Evolutionary conservation across 2,113 vertebrate genomes (phyloP).

Genomic region (Xiphias gladius): DNA sequence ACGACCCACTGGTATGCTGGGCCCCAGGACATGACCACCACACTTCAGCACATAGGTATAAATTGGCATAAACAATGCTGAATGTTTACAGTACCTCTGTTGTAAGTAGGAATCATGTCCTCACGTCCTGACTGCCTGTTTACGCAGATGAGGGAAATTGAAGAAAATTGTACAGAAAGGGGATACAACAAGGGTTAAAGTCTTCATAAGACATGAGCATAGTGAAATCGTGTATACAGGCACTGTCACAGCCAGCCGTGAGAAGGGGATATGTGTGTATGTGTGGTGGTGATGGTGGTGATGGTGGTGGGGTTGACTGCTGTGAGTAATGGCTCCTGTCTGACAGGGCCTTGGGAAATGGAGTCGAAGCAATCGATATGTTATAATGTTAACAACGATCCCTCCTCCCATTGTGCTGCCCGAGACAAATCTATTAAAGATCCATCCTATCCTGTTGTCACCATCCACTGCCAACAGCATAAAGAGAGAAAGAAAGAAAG

Average conservation of each 20-base stretch:
- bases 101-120: constrained; percentile 7
- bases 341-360: constrained; percentile 79
- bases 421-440: constrained; percentile 83
- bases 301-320: constrained; percentile 63
- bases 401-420: constrained; percentile 78
- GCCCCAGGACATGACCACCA: constrained; percentile 18
- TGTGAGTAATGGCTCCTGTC: constrained; percentile 82
- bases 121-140: constrained; percentile 14
- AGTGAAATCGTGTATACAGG: constrained; percentile 51
- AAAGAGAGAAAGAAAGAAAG: constrained; percentile 36
- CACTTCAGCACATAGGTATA: constrained; percentile 17
- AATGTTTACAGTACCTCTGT: background rate
- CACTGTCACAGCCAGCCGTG: constrained; percentile 56
- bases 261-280: constrained; percentile 24
- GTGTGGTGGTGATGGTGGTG: constrained; percentile 8
- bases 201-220: constrained; percentile 58
- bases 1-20: constrained; percentile 15
- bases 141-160: constrained; percentile 32
- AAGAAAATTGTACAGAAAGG: constrained; percentile 33
- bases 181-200: constrained; percentile 34
- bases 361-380: constrained; percentile 81
- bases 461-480: constrained; percentile 61
- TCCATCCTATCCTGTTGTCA: constrained; percentile 71
- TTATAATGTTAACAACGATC: constrained; percentile 87
- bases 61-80: constrained; percentile 14